phyloP scores from a whole-genome alignment of 2,888 invertebrate species.

The Watsonalla binaria region DNA sequence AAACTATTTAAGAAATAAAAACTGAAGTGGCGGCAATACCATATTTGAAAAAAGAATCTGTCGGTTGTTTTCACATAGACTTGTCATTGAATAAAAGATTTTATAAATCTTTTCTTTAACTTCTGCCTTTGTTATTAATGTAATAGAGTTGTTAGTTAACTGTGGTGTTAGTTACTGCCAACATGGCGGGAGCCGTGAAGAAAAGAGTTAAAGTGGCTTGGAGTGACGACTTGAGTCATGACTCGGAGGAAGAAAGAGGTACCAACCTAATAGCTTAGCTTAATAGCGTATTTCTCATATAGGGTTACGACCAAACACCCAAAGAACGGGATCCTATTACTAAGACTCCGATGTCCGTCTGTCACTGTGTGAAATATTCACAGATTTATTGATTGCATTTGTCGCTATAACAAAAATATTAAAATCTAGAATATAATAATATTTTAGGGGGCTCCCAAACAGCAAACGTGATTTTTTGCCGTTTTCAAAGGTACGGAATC shows the following conservation, averaged over 20 bases:
- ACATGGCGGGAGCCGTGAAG: slow-evolving; percentile 29
- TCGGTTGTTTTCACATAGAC: neutral
- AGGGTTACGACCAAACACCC: too few relatives aligned
- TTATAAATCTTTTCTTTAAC: neutral
- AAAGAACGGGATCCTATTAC: too few relatives aligned
- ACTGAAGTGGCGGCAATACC: neutral
- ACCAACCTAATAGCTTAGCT: slow-evolving; percentile 5
- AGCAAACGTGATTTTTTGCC: too few relatives aligned
- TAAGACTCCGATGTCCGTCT: too few relatives aligned
- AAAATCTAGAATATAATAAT: too few relatives aligned
- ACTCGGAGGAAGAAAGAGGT: slow-evolving; percentile 74
- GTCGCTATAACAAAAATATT: too few relatives aligned
- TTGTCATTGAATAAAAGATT: neutral
- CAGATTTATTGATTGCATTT: too few relatives aligned
- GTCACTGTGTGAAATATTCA: too few relatives aligned
- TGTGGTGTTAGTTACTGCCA: slow-evolving; percentile 14
- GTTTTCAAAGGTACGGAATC: too few relatives aligned
- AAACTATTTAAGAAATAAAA: neutral
- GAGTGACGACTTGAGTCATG: slow-evolving; percentile 73
- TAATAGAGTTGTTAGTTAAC: slow-evolving; percentile 10
- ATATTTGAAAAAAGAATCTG: neutral
- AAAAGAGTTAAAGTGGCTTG: slow-evolving; percentile 58
- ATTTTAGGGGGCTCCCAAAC: too few relatives aligned
- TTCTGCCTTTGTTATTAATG: slow-evolving; percentile 6
- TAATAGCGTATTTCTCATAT: too few relatives aligned